Evolutionary conservation across 2,113 vertebrate species (phyloP).

Genomic region (Chitala chitala): DNA sequence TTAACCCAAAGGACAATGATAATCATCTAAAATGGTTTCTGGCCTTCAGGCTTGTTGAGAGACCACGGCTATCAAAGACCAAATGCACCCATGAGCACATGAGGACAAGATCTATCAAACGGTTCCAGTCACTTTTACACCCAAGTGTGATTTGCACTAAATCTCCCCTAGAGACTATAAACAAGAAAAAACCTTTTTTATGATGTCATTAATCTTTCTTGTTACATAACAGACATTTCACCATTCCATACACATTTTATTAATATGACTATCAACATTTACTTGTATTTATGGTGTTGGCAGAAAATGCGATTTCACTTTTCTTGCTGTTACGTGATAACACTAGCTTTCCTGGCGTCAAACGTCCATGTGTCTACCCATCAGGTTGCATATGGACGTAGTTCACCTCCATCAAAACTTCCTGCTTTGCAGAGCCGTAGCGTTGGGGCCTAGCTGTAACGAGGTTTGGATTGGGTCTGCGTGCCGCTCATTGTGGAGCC

Average conservation of each 20-base stretch:
- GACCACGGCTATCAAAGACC: slow-evolving; percentile 44
- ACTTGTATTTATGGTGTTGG: neutral
- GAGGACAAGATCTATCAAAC: slow-evolving; percentile 37
- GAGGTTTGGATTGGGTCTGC: too few relatives aligned
- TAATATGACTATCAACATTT: neutral
- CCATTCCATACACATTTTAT: neutral
- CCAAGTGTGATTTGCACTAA: slow-evolving; percentile 6
- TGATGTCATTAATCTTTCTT: neutral
- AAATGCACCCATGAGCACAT: slow-evolving; percentile 26
- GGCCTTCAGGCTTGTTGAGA: slow-evolving; percentile 39
- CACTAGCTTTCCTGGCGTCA: too few relatives aligned
- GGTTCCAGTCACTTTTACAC: slow-evolving; percentile 29
- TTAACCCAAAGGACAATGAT: slow-evolving; percentile 62
- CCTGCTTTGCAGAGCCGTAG: too few relatives aligned
- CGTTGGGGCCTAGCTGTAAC: too few relatives aligned
- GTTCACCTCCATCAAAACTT: too few relatives aligned
- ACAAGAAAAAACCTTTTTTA: slow-evolving; percentile 6
- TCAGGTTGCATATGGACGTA: too few relatives aligned
- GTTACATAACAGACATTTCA: neutral
- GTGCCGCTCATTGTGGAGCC: too few relatives aligned
- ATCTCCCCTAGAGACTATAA: neutral
- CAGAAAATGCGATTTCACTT: neutral
- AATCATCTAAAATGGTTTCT: slow-evolving; percentile 52
- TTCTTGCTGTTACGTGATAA: too few relatives aligned
- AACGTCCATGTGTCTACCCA: too few relatives aligned